Evolutionary conservation across 2,888 invertebrate genomes (phyloP), one percentile per base, ranked within the genome.

Genomic region (Tubulanus polymorphus): DNA sequence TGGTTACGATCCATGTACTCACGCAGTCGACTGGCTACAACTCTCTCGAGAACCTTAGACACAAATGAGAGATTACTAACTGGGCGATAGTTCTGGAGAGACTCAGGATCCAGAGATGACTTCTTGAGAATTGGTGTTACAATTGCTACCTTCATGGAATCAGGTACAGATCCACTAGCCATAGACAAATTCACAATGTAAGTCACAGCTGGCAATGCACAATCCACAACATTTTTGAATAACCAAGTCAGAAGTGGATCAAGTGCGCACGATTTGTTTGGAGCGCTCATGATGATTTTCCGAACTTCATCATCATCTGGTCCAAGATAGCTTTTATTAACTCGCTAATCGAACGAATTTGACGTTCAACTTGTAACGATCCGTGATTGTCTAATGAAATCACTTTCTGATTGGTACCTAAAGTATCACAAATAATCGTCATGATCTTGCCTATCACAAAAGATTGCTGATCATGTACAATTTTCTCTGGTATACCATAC

Each of bases 61-160:
- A 57, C 12, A 27, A 57, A 57, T 25, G 50, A 30, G 27, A 55
- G 49, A 32, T 51, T 54, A n/a, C 54, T 49, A 8, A 57, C 54
- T 48, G 57, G 57, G n/a, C 57, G 27, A 45, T 57, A 57, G 49
- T 57, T 57, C 29, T 27, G 49, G 10, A 57, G 45, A 15, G 35
- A 20, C 10, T 56, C 53, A 2, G 2, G 12, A 28, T 56, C 56
- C 20, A 56, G 26, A n/a, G 45, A 18, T 3, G 47, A 3, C 28
- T 56, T 56, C 35, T 56, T 56, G 15, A 56, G 18, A 15, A 56
- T 29, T 12, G 56, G 56, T 10, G 32, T 55, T 5, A 56, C 18
- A 12, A 56, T 15, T 20, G 51, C 55, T n/a, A 27, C 15, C 35
- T 55, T 56, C 26, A 46, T 28, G 27, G 35, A 20, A n/a, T 27